Evolutionary conservation across 2,113 vertebrate species (phyloP).

Genomic region (Protomyctophum bolini): DNA sequence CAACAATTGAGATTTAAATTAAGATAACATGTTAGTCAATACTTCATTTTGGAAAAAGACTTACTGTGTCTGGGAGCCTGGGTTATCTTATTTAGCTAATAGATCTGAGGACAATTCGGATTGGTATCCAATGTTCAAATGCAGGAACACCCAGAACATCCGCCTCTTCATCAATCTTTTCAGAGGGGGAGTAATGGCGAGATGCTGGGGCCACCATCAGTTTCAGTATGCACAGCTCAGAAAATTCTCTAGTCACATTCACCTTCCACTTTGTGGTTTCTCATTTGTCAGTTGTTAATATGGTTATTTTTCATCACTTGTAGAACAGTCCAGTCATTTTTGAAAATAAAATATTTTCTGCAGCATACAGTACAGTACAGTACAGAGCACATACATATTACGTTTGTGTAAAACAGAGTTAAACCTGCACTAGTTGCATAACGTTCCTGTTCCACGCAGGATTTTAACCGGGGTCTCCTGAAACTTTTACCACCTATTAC

Average conservation of each 20-base stretch:
- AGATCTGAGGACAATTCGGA: background rate
- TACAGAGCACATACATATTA: too few species aligned
- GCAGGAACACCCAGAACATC: background rate
- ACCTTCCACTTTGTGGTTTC: background rate
- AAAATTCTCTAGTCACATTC: conserved; percentile 7
- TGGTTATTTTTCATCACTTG: background rate
- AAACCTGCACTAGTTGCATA: too few species aligned
- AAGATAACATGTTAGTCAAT: background rate
- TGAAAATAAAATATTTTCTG: background rate
- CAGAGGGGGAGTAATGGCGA: conserved; percentile 10
- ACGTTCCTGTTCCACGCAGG: too few species aligned
- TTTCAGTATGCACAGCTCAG: conserved; percentile 14
- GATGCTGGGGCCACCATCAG: conserved; percentile 6
- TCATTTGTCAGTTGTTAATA: conserved; percentile 8
- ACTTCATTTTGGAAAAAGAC: background rate
- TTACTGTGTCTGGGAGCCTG: background rate
- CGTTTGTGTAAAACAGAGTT: too few species aligned
- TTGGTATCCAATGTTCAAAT: background rate
- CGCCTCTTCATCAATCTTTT: conserved; percentile 22
- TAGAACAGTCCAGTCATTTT: background rate
- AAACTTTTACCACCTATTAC: too few species aligned
- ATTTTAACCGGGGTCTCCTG: too few species aligned
- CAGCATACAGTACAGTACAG: too few species aligned
- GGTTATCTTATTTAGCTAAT: background rate
- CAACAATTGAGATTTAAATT: background rate